phyloP scores from a whole-genome alignment of 2,888 invertebrate species.

The Mechanitis messenoides region DNA sequence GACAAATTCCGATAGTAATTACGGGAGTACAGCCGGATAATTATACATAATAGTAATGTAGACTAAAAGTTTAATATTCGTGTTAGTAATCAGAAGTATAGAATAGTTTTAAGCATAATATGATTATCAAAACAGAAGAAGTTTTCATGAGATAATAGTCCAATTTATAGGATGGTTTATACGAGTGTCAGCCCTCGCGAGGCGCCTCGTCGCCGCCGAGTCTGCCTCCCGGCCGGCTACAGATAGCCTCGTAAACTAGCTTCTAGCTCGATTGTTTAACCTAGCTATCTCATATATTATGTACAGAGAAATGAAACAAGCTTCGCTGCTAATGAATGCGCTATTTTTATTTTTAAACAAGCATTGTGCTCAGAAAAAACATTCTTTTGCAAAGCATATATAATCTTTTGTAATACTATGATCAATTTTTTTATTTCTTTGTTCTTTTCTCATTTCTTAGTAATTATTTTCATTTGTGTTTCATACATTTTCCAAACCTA shows the following conservation, averaged over 20 bases:
- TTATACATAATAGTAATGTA: no score
- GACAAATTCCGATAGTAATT: no score
- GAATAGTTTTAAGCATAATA: background rate
- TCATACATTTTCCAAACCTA: background rate
- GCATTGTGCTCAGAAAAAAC: conserved; percentile 13
- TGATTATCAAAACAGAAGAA: background rate
- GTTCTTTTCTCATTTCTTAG: background rate
- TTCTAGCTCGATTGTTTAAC: conserved; percentile 20
- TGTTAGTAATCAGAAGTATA: no score
- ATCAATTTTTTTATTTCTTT: background rate
- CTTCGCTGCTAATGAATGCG: conserved; percentile 17
- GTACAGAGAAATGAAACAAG: conserved; percentile 8
- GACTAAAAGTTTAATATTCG: no score
- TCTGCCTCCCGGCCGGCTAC: conserved; percentile 53
- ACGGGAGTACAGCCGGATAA: no score
- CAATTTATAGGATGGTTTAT: conserved; percentile 26
- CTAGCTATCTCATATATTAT: conserved; percentile 12
- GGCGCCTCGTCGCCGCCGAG: conserved; percentile 58
- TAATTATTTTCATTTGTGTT: background rate
- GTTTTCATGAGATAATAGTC: conserved; percentile 23
- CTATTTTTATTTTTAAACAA: conserved; percentile 14
- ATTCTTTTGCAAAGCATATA: conserved; percentile 8
- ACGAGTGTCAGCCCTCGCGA: conserved; percentile 30
- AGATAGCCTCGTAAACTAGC: conserved; percentile 60
- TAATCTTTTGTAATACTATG: background rate